Conservation (phyloP, 2,797 vertebrate species). For the Psittacula derbiana region DNA sequence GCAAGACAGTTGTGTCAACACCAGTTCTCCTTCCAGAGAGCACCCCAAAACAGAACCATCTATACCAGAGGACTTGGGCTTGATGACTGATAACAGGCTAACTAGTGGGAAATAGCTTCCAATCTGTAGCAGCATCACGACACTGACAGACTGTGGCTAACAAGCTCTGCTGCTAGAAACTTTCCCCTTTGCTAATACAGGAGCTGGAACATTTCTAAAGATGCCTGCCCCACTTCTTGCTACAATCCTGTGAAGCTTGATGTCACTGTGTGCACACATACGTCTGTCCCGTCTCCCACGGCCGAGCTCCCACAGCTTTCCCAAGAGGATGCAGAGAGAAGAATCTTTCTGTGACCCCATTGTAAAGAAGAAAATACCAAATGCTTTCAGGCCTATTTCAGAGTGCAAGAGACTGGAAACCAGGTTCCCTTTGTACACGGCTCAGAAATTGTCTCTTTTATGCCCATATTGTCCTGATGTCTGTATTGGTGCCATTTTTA, state of each 20-base stretch:
- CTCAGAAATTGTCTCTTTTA: background rate
- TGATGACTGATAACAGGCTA: background rate
- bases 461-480: background rate
- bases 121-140: background rate
- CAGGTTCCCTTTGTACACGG: background rate
- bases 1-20: background rate
- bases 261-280: background rate
- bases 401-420: background rate
- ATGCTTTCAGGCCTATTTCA: background rate
- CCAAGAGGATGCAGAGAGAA: background rate
- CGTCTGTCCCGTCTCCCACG: background rate
- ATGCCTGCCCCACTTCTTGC: background rate
- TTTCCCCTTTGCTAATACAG: background rate
- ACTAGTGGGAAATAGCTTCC: background rate
- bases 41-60: background rate
- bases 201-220: background rate
- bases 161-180: background rate
- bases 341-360: background rate
- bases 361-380: background rate
- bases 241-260: background rate
- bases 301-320: background rate
- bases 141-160: background rate
- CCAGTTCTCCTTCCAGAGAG: background rate
- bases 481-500: background rate
- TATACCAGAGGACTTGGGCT: background rate